Evolutionary conservation across 2,113 vertebrate species (phyloP).

Genomic region (Perca fluviatilis): DNA sequence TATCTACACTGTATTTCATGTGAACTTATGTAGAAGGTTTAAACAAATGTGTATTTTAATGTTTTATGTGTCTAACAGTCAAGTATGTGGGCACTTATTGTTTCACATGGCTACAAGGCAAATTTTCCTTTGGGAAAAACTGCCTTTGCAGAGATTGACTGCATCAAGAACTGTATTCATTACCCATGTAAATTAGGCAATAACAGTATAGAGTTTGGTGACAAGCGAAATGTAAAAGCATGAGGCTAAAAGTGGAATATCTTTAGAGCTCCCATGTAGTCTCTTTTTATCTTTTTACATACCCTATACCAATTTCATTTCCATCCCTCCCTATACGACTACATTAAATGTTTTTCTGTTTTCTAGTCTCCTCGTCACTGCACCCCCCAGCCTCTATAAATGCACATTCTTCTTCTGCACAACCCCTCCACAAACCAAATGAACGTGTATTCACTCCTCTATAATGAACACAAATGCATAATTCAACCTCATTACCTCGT

Average conservation of each 20-base stretch:
- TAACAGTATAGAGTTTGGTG: constrained; percentile 1
- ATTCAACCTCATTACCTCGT: constrained; percentile 39
- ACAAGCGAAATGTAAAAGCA: constrained; percentile 10
- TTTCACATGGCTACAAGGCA: constrained; percentile 20
- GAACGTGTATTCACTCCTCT: constrained; percentile 3
- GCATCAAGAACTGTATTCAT: not conserved
- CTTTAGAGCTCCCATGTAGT: not conserved
- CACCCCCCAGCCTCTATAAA: not conserved
- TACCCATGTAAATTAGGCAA: not conserved
- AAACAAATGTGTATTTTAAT: constrained; percentile 33
- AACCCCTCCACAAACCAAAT: not conserved
- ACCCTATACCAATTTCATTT: constrained; percentile 12
- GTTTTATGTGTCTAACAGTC: constrained; percentile 23
- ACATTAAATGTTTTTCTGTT: constrained; percentile 8
- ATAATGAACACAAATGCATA: constrained; percentile 39
- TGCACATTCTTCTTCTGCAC: constrained; percentile 14
- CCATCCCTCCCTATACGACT: not conserved
- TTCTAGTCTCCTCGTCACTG: not conserved
- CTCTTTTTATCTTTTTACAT: not conserved
- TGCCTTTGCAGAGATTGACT: constrained; percentile 2
- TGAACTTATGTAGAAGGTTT: constrained; percentile 13
- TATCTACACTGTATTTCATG: constrained; percentile 36
- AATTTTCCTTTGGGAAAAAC: not conserved
- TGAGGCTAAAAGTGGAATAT: not conserved
- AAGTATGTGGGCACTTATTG: not conserved